Base-by-base conservation (phyloP, 2,888 invertebrate genomes). In the Dromius quadrimaculatus region DNA sequence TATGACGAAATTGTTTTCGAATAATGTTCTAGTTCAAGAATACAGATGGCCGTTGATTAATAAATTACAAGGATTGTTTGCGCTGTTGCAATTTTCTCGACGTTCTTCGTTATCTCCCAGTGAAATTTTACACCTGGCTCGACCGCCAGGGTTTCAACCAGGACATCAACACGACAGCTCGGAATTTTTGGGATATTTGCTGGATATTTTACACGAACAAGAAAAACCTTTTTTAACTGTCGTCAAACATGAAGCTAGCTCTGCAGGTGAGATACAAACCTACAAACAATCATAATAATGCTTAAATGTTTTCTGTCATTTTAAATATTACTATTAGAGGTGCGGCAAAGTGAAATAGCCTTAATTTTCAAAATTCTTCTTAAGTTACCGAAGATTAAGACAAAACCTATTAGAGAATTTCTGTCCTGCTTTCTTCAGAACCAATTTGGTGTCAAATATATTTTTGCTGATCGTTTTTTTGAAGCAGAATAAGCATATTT, bases 91-190 rank as follows among this genome's bases (percentile, higher is more conserved):
- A 76, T 88, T 89, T 78, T 92, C 92, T 0, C 83, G 86, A 62
- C 84, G 90, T 61, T 85, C 86, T 23, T 88, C 90, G 50, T 79
- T 93, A 75, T 88, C 90, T 9, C 93, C 94, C 0, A 85, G 84
- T n/a, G 90, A 89, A 43, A 89, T 94, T 77, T 85, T 91, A 73
- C 84, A 86, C 47, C 87, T 88, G 0, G 89, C 92, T 1, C 86
- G 91, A 74, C 94, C 95, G 3, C 88, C 91, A 0, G 92, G 92
- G 77, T 95, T 95, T 80, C 85, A 88, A 28, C 85, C 86, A 3
- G 90, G 93, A 11, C 87, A 90, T 73, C 95, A 95, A 77, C 95
- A 95, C 77, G 95, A 95, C 77, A 94, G 94, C 81, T 93, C 93
- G 0, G 95, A 95, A 82, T 94, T 93, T 82, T 83, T 94, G 66